phyloP scores from a whole-genome alignment of 2,797 vertebrate species.

The Adelosebastes latens region DNA sequence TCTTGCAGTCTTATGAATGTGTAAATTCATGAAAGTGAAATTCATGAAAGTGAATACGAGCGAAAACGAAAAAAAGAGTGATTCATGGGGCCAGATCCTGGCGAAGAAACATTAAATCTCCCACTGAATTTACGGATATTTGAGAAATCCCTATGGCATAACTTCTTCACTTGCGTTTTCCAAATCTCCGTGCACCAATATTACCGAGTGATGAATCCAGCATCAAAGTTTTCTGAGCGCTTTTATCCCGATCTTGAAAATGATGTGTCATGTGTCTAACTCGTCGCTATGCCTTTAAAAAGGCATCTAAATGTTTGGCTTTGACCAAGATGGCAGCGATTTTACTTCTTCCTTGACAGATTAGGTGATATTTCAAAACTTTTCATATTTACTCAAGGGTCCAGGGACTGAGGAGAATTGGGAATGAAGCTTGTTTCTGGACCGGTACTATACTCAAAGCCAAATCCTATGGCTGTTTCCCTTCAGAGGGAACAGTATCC shows the following conservation, averaged over 20 bases:
- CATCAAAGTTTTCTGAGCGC: constrained; percentile 32
- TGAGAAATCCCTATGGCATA: constrained; percentile 43
- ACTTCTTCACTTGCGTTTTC: constrained; percentile 5
- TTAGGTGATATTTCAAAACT: constrained; percentile 68
- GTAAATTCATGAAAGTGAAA: constrained; percentile 50
- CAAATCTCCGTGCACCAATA: constrained; percentile 16
- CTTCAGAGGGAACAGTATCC: constrained; percentile 74
- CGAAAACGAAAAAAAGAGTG: constrained; percentile 47
- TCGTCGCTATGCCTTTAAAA: constrained; percentile 12
- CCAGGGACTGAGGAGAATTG: constrained; percentile 58
- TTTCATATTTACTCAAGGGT: constrained; percentile 68
- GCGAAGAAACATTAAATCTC: constrained; percentile 27
- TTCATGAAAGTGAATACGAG: constrained; percentile 44
- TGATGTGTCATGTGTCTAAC: constrained; percentile 13
- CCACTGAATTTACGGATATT: constrained; percentile 29
- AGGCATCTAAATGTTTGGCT: constrained; percentile 24
- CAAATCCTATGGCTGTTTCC: constrained; percentile 67
- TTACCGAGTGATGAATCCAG: constrained; percentile 37
- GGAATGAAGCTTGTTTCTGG: constrained; percentile 62
- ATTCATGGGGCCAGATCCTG: constrained; percentile 39
- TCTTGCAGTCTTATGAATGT: constrained; percentile 42
- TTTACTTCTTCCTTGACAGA: constrained; percentile 57
- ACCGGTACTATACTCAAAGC: constrained; percentile 43
- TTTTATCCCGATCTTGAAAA: constrained; percentile 34
- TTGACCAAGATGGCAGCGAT: constrained; percentile 36